Conservation (phyloP, 2,113 vertebrate species). For the Turnix velox region DNA sequence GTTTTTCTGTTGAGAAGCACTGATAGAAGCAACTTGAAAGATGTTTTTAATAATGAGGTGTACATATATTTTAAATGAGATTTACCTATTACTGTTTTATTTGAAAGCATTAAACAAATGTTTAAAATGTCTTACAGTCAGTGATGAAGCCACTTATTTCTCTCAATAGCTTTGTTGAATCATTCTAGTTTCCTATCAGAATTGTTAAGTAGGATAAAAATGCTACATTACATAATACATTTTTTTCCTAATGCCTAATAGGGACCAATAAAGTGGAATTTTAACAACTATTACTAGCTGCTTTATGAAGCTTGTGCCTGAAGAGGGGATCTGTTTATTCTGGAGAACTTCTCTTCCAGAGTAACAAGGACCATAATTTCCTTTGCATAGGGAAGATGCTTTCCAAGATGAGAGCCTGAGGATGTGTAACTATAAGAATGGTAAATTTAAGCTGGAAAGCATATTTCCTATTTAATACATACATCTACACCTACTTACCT, state of each 20-base stretch:
- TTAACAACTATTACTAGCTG: neutral
- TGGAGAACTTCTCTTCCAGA: neutral
- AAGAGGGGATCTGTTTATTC: neutral
- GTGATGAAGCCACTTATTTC: neutral
- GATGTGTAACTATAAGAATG: neutral
- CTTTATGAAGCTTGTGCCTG: neutral
- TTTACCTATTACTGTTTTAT: neutral
- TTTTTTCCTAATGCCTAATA: neutral
- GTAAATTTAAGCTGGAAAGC: neutral
- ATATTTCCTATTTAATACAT: neutral
- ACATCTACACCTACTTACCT: too few relatives aligned
- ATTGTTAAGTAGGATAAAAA: neutral
- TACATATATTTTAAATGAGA: neutral
- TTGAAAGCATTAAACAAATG: neutral
- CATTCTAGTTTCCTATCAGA: neutral
- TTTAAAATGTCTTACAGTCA: neutral
- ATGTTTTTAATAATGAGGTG: neutral
- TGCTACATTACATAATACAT: neutral
- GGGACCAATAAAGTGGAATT: neutral
- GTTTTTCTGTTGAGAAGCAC: neutral
- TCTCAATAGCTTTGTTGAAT: neutral
- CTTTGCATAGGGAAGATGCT: neutral
- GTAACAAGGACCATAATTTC: neutral
- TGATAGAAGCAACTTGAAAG: slow-evolving; percentile 16
- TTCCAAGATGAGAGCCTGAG: neutral